phyloP scores from a whole-genome alignment of 1,140 invertebrate genomes.

The Drosophila kanapiae region DNA sequence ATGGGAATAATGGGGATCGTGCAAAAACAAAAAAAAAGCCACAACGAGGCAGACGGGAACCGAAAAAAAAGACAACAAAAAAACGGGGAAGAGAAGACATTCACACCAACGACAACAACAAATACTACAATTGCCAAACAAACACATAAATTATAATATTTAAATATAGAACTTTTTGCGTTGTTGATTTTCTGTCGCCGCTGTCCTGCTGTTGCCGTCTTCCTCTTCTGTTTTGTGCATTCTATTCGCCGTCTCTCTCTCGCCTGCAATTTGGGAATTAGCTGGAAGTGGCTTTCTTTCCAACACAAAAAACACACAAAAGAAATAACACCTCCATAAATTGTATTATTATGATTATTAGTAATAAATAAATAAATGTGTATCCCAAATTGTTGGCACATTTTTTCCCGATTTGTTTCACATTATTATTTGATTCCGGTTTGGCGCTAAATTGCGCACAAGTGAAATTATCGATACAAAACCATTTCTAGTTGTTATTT shows the following conservation, averaged over 20 bases:
- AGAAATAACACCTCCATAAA: constrained; percentile 62
- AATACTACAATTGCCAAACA: constrained; percentile 74
- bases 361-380: constrained; percentile 52
- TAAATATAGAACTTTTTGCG: constrained; percentile 84
- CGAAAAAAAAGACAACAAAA: constrained; percentile 15
- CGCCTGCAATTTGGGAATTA: constrained; percentile 22
- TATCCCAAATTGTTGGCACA: constrained; percentile 13
- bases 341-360: constrained; percentile 57
- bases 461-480: constrained; percentile 53
- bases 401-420: not conserved
- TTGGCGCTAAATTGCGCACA: constrained; percentile 52
- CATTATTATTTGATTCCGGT: constrained; percentile 45
- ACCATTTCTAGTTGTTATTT: constrained; percentile 31
- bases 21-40: constrained; percentile 5
- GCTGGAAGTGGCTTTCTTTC: constrained; percentile 66
- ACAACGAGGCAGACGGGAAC: constrained; percentile 12
- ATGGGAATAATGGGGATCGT: constrained; percentile 50
- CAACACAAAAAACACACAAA: constrained; percentile 3
- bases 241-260: constrained; percentile 40
- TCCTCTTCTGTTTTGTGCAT: constrained; percentile 53
- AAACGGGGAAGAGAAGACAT: constrained; percentile 41
- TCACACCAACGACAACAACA: constrained; percentile 50
- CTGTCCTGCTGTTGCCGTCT: constrained; percentile 23
- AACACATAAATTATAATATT: constrained; percentile 83
- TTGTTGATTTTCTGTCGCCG: constrained; percentile 49